A percentile compares a stretch with the other conserved stretches of the same genome.
These are phyloP conservation scores for Sylvilagus floridanus DNA, from an alignment of 2,797 vertebrate genomes.

Conservation along the genomic window DNA sequence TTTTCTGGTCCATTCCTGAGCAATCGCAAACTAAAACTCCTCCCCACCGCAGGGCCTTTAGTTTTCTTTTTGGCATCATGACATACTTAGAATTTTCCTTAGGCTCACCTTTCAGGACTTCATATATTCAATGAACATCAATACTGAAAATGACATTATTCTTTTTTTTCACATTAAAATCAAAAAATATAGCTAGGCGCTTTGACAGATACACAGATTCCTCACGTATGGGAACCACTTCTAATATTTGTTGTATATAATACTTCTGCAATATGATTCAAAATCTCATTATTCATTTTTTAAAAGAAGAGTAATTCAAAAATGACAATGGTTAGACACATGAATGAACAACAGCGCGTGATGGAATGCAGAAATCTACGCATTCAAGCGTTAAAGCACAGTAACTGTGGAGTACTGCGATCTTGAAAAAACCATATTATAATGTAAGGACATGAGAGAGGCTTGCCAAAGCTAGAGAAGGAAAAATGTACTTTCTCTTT, in stretches of 20 bases:
- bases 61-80: background rate
- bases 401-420: background rate
- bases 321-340: background rate
- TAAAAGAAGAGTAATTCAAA: slow-evolving; percentile 34
- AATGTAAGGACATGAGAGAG: background rate
- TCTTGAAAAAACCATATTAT: background rate
- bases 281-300: slow-evolving; percentile 45
- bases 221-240: background rate
- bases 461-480: background rate
- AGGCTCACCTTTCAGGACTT: slow-evolving; percentile 13
- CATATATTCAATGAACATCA: slow-evolving; percentile 29
- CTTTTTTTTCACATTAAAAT: background rate
- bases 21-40: background rate
- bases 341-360: slow-evolving; percentile 21
- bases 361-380: background rate
- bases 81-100: background rate
- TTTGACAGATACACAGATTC: background rate
- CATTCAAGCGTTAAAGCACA: background rate
- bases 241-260: background rate
- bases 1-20: background rate
- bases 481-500: background rate
- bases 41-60: background rate
- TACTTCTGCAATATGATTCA: background rate
- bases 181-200: background rate
- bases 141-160: background rate